Evolutionary conservation across 37 sponge, comb jelly and placozoan species (phyloP).

Genomic region (Halichondria panicea): DNA sequence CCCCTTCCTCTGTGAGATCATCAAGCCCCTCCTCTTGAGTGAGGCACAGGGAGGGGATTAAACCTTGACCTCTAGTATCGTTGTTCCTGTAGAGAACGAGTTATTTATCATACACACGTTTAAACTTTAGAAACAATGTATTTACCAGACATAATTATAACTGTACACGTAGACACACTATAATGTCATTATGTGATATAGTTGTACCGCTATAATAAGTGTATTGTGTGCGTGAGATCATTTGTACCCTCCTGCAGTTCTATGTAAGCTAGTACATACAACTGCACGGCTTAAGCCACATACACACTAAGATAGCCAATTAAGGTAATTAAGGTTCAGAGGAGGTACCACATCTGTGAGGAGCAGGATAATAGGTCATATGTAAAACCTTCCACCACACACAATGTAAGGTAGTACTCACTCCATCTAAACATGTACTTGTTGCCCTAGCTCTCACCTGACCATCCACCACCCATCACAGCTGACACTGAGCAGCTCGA

Average conservation of each 20-base stretch:
- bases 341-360: too few relatives aligned
- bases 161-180: background rate
- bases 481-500: slow-evolving; percentile 17
- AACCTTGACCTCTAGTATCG: slow-evolving; percentile 4
- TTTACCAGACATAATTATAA: background rate
- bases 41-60: slow-evolving; percentile 18
- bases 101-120: background rate
- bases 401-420: background rate
- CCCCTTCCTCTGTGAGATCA: too few relatives aligned
- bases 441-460: slow-evolving; percentile 2
- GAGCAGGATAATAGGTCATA: too few relatives aligned
- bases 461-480: slow-evolving; percentile 66
- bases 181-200: background rate
- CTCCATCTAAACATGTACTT: background rate
- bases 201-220: too few relatives aligned
- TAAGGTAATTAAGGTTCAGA: too few relatives aligned
- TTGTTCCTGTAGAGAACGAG: slow-evolving; percentile 1
- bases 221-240: too few relatives aligned
- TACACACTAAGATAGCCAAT: too few relatives aligned
- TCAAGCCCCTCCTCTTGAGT: background rate
- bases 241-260: too few relatives aligned
- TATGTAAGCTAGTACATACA: too few relatives aligned
- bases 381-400: too few relatives aligned
- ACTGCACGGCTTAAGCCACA: too few relatives aligned
- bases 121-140: background rate